phyloP scores from a whole-genome alignment of 2,888 invertebrate genomes.

The Rosalia funebris region DNA sequence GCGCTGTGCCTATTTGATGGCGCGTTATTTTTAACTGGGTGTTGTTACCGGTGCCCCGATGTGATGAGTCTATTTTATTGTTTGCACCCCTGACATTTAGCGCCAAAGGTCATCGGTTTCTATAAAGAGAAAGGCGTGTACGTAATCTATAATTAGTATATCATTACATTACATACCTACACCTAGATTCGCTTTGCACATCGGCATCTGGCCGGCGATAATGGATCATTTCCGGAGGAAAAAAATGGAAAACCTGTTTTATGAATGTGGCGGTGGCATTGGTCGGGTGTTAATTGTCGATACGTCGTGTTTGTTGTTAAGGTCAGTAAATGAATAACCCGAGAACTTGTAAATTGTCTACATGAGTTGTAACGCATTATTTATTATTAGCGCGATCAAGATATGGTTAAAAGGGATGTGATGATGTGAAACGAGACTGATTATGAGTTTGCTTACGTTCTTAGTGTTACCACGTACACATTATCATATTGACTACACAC shows the following conservation, averaged over 20 bases:
- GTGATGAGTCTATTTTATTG: conserved; percentile 28
- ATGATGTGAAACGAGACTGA: too few relatives aligned
- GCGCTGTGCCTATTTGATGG: conserved; percentile 9
- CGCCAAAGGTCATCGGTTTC: conserved; percentile 29
- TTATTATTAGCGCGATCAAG: background rate
- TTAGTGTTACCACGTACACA: too few relatives aligned
- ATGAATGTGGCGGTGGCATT: background rate
- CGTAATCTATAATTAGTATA: conserved; percentile 21
- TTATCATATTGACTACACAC: too few relatives aligned
- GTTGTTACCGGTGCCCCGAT: background rate
- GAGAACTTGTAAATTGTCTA: background rate
- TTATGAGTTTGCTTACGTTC: too few relatives aligned
- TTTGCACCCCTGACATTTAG: conserved; percentile 32
- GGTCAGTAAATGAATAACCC: background rate
- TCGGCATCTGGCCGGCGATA: background rate
- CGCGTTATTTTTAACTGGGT: conserved; percentile 14
- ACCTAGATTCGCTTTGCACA: background rate
- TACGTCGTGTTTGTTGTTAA: background rate
- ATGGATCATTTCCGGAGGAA: background rate
- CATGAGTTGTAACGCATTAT: background rate
- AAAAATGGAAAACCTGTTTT: background rate
- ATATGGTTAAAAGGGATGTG: too few relatives aligned
- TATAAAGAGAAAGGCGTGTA: conserved; percentile 29
- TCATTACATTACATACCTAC: background rate
- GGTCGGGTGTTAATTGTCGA: background rate